A percentile compares a stretch with the other conserved stretches of the same genome.
These are phyloP conservation scores for Anomalospiza imberbis DNA, from an alignment of 2,797 vertebrate species.

Conservation along the genomic window DNA sequence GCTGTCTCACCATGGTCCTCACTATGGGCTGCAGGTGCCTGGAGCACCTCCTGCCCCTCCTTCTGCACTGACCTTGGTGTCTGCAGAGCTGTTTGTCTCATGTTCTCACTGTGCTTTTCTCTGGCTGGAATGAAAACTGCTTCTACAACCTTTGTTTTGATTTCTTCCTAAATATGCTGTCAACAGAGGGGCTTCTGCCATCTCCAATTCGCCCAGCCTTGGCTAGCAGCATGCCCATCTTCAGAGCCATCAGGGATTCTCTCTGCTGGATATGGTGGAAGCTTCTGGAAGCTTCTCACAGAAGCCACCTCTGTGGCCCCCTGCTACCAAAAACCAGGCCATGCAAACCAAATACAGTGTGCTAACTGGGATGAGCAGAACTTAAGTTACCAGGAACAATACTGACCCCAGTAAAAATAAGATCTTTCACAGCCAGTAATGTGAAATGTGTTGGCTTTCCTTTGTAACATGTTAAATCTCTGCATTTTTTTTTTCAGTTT, in stretches of 20 bases:
- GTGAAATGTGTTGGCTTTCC: background rate
- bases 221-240: background rate
- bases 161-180: background rate
- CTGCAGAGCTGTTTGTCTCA: background rate
- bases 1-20: background rate
- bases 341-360: background rate
- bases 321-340: background rate
- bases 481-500: background rate
- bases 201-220: background rate
- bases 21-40: rapidly evolving
- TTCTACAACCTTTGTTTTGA: background rate
- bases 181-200: background rate
- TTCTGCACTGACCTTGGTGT: background rate
- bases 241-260: background rate
- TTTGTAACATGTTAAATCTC: background rate
- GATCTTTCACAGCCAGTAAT: background rate
- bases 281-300: no score
- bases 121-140: background rate
- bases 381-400: background rate
- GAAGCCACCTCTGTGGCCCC: background rate
- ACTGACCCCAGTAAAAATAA: background rate
- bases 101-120: background rate
- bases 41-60: background rate
- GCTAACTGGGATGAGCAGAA: background rate
- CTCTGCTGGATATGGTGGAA: background rate